Percentiles rank a stretch among this genome's conserved stretches.
These are phyloP conservation scores for Alethe diademata DNA, from an alignment of 2,113 vertebrate species.

Conservation along the genomic window DNA sequence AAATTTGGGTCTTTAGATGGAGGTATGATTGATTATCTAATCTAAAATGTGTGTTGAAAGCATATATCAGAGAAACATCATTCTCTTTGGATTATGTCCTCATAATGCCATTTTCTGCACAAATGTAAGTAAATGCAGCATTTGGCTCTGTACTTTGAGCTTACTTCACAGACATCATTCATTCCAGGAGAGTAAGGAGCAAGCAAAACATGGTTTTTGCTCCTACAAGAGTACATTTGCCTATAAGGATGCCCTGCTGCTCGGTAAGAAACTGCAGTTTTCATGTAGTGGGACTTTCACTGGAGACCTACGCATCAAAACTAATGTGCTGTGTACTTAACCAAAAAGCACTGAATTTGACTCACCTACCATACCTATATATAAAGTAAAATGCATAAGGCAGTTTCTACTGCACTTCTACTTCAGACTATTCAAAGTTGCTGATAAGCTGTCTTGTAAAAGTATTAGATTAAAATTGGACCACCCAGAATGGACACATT, in stretches of 20 bases:
- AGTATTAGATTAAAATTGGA: neutral
- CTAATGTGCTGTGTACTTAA: neutral
- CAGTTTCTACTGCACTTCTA: neutral
- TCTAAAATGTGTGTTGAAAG: constrained; percentile 43
- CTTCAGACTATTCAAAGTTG: neutral
- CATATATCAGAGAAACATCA: constrained; percentile 38
- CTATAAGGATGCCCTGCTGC: neutral
- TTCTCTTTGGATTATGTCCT: constrained; percentile 45
- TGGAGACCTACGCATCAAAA: neutral
- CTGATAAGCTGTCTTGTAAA: neutral
- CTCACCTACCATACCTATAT: neutral
- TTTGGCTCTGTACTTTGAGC: constrained; percentile 44
- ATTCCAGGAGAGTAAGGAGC: neutral
- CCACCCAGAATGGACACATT: neutral
- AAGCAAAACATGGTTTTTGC: neutral
- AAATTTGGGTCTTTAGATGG: constrained; percentile 17
- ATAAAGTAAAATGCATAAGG: neutral
- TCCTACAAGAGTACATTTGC: neutral
- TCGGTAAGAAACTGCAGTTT: neutral
- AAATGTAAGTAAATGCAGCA: constrained; percentile 53
- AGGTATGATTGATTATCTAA: constrained; percentile 25
- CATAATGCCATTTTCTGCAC: constrained; percentile 45
- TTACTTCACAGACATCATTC: constrained; percentile 59
- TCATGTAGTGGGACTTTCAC: neutral
- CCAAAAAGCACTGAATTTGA: neutral